Conservation (phyloP, 1,140 invertebrate genomes). For the Drosophila malerkotliana region DNA sequence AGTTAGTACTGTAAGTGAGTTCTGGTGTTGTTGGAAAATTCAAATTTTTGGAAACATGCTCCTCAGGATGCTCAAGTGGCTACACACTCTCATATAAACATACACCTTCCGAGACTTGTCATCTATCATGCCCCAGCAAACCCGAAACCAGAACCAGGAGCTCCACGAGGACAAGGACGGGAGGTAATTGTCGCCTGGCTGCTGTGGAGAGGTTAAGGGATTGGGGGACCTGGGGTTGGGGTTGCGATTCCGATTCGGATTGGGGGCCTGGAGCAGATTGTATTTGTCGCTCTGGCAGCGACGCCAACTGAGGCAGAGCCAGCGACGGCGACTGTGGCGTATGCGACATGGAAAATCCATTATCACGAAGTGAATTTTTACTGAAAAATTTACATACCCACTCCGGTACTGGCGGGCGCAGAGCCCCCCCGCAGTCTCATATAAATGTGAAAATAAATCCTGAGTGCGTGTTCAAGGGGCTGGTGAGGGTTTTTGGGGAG, state of each 20-base stretch:
- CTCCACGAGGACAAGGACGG: constrained; percentile 10
- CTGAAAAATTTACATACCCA: constrained; percentile 80
- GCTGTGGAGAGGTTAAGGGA: constrained; percentile 29
- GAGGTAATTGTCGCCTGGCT: constrained; percentile 75
- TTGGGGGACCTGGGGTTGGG: neutral
- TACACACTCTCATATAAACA: constrained; percentile 10
- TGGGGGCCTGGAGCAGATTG: constrained; percentile 52
- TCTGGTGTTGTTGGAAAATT: constrained; percentile 44
- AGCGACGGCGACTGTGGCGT: constrained; percentile 55
- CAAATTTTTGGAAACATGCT: constrained; percentile 67
- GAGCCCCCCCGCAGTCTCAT: constrained; percentile 43
- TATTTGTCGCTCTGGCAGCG: constrained; percentile 53
- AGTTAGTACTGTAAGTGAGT: constrained; percentile 32
- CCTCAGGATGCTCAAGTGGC: constrained; percentile 56
- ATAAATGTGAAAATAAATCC: constrained; percentile 82
- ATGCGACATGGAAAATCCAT: constrained; percentile 82
- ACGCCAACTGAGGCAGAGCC: constrained; percentile 23
- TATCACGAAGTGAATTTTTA: constrained; percentile 82
- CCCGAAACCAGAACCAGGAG: constrained; percentile 40
- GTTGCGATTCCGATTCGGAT: constrained; percentile 10
- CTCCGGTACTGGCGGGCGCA: constrained; percentile 7
- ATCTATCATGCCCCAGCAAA: constrained; percentile 73
- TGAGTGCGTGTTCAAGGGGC: constrained; percentile 70
- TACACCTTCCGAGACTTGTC: constrained; percentile 72
- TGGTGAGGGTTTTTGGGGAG: neutral